Percentiles rank a stretch among this genome's conserved stretches.
These are phyloP conservation scores for Brevimyrus niger DNA, from an alignment of 2,113 vertebrate species.

Conservation along the genomic window DNA sequence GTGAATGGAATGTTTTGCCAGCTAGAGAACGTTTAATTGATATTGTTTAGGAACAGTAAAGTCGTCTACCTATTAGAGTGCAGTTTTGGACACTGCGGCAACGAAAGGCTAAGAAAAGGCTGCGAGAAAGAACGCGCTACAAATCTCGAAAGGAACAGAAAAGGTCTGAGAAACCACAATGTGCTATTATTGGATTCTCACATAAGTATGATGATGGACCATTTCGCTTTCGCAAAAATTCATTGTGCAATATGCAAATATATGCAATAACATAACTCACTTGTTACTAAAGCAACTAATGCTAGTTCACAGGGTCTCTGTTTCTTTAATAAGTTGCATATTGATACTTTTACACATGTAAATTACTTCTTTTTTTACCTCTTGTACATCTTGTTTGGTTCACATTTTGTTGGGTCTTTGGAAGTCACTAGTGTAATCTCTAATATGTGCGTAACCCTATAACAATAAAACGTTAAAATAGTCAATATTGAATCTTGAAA, in stretches of 20 bases:
- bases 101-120: not conserved
- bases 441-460: not conserved
- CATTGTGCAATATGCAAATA: not conserved
- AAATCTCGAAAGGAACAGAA: not conserved
- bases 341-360: not conserved
- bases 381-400: not conserved
- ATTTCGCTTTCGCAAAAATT: not conserved
- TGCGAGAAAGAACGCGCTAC: not conserved
- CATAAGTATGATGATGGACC: not conserved
- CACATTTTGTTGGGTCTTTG: not conserved
- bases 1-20: slow-evolving; percentile 33
- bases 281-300: not conserved
- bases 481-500: not conserved
- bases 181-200: not conserved
- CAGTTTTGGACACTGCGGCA: slow-evolving; percentile 23
- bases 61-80: slow-evolving; percentile 34
- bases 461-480: not conserved
- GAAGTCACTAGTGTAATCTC: not conserved
- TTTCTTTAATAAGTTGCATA: not conserved
- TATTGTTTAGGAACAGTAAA: slow-evolving; percentile 34
- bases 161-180: not conserved
- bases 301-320: not conserved
- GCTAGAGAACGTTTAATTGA: slow-evolving; percentile 24
- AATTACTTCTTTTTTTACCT: not conserved
- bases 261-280: not conserved